phyloP scores from a whole-genome alignment of 2,888 invertebrate genomes.

The Lepidonotus clava region DNA sequence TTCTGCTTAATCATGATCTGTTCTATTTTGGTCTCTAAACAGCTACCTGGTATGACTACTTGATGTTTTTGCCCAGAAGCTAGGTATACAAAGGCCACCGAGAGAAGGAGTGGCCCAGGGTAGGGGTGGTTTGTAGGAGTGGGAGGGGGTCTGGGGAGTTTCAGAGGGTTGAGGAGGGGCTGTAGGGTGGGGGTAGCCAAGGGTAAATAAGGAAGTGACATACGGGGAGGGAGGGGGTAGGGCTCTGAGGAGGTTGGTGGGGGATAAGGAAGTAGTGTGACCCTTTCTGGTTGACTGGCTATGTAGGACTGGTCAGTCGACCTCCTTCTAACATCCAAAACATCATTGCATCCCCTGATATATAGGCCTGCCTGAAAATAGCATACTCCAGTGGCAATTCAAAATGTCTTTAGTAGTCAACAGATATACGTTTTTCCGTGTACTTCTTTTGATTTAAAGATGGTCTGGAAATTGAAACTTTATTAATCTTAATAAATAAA shows the following conservation, averaged over 20 bases:
- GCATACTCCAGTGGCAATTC: too few relatives aligned
- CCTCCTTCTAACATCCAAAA: background rate
- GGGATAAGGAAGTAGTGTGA: background rate
- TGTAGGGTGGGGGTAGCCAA: background rate
- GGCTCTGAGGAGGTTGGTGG: background rate
- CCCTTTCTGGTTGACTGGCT: background rate
- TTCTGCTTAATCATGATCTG: too few relatives aligned
- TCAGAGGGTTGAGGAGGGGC: background rate
- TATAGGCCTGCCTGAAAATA: too few relatives aligned
- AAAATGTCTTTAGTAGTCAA: too few relatives aligned
- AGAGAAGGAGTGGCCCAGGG: background rate
- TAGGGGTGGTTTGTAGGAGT: background rate
- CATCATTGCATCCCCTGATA: too few relatives aligned
- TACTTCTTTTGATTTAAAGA: too few relatives aligned
- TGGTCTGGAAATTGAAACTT: too few relatives aligned
- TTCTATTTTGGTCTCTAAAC: too few relatives aligned
- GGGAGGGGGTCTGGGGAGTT: background rate
- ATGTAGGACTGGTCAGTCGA: slow-evolving; percentile 8
- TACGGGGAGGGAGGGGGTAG: background rate
- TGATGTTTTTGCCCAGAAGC: too few relatives aligned
- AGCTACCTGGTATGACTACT: too few relatives aligned
- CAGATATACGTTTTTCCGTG: too few relatives aligned
- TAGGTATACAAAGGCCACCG: background rate
- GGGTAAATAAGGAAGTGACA: slow-evolving; percentile 24
- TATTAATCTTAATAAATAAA: too few relatives aligned